Conservation (phyloP, 2,797 vertebrate species). For the Cephalopachus bancanus region DNA sequence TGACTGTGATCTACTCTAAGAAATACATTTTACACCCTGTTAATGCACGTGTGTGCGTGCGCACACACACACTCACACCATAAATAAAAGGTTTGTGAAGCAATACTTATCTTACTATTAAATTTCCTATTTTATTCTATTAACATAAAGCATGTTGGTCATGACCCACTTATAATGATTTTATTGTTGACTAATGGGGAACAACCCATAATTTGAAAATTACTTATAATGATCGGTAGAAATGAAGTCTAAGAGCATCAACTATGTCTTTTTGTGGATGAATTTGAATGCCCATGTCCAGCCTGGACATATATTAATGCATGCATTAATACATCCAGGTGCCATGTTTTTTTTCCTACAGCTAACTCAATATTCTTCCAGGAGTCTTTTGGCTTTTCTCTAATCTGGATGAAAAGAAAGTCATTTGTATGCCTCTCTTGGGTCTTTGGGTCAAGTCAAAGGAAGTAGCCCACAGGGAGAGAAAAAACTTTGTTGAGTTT, state of each 20-base stretch:
- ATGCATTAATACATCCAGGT: not conserved
- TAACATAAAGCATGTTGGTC: not conserved
- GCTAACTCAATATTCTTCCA: slow-evolving; percentile 41
- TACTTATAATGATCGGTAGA: not conserved
- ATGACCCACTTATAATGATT: not conserved
- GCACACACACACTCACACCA: not conserved
- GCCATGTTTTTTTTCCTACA: not conserved
- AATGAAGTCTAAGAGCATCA: not conserved
- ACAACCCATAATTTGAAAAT: slow-evolving; percentile 13
- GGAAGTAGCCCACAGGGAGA: not conserved
- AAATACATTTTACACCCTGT: not conserved
- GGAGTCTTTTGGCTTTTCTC: slow-evolving; percentile 42
- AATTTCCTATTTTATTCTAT: not conserved
- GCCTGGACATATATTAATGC: not conserved
- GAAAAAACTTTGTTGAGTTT: not conserved
- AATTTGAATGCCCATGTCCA: not conserved
- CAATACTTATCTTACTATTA: not conserved
- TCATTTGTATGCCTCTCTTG: slow-evolving; percentile 56
- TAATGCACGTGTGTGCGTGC: rapidly evolving
- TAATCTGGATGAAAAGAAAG: slow-evolving; percentile 69
- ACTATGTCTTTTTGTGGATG: not conserved
- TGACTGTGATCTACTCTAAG: not conserved
- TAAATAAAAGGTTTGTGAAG: slow-evolving; percentile 3
- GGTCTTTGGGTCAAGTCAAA: slow-evolving; percentile 20
- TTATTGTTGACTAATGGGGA: not conserved